Evolutionary conservation across 1,140 invertebrate genomes (phyloP).

Genomic region (Trypoxylus dichotomus): DNA sequence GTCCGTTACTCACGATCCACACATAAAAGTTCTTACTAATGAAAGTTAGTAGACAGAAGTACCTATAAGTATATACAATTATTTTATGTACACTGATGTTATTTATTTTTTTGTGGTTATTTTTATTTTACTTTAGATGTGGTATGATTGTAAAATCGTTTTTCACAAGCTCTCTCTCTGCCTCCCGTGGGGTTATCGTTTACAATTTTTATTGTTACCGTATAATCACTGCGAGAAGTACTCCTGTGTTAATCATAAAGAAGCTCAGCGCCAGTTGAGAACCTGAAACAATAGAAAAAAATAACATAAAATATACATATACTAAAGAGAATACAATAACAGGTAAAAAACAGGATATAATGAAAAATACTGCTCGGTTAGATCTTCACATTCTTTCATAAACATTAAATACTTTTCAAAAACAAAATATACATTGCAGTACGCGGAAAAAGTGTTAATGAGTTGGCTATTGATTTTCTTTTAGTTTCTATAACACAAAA

Average conservation of each 20-base stretch:
- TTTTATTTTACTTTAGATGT: neutral
- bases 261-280: neutral
- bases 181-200: neutral
- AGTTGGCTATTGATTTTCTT: no score
- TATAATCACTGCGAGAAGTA: conserved; percentile 27
- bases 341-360: neutral
- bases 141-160: conserved; percentile 31
- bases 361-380: neutral
- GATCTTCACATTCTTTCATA: no score
- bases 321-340: neutral
- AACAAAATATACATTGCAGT: no score
- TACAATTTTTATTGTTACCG: conserved; percentile 33
- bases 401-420: no score
- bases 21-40: neutral
- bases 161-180: conserved; percentile 4
- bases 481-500: no score
- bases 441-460: no score
- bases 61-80: conserved; percentile 1
- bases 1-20: neutral
- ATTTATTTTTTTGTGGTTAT: neutral
- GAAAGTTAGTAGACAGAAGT: neutral
- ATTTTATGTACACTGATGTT: conserved; percentile 26
- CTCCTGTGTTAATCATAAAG: conserved; percentile 15
- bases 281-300: conserved; percentile 32
- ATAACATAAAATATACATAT: neutral